These are phyloP conservation scores for Pseudobourletiella spinata DNA, from an alignment of 1,140 invertebrate species.

Conservation along the genomic window DNA sequence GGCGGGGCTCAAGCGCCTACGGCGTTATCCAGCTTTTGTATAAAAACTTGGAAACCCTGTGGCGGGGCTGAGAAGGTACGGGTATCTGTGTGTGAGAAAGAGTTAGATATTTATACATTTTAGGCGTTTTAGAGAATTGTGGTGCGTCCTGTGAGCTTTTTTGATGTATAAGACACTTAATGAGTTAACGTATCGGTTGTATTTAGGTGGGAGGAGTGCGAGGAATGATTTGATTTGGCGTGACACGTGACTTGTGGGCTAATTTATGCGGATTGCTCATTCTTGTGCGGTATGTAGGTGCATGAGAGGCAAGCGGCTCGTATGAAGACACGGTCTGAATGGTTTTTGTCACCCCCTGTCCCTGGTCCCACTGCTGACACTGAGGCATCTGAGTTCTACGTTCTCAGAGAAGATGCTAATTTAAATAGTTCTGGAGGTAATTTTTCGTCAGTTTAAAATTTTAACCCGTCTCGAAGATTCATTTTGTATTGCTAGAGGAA, in stretches of 20 bases:
- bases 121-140: background rate
- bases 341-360: slow-evolving; percentile 68
- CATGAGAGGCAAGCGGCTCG: slow-evolving; percentile 86
- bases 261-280: background rate
- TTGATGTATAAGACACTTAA: background rate
- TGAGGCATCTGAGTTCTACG: slow-evolving; percentile 2
- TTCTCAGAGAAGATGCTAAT: slow-evolving; percentile 24
- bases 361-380: slow-evolving; percentile 22
- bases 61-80: no score
- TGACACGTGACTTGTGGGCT: no score
- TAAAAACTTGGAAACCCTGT: no score
- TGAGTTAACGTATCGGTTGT: background rate
- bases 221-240: no score
- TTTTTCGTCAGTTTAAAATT: no score
- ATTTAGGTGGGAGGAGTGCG: background rate
- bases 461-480: no score
- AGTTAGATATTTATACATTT: no score
- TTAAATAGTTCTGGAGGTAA: slow-evolving; percentile 19
- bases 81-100: no score
- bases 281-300: slow-evolving; percentile 54
- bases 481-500: no score
- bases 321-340: slow-evolving; percentile 86
- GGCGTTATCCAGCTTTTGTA: no score
- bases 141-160: background rate
- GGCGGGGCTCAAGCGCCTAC: no score